phyloP scores from a whole-genome alignment of 2,113 vertebrate genomes.

The Leucoraja erinaceus region DNA sequence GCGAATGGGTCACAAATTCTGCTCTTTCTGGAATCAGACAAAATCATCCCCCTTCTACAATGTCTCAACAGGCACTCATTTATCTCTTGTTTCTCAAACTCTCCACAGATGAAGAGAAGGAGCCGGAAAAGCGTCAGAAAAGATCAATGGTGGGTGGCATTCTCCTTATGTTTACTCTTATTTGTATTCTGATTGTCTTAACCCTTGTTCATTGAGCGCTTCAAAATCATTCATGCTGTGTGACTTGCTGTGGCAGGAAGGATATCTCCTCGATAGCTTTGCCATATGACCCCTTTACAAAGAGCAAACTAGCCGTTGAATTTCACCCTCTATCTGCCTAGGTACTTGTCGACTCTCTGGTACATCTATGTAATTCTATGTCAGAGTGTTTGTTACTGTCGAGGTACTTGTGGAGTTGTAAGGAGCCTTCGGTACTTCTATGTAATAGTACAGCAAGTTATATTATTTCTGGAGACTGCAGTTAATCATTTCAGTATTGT shows the following conservation, averaged over 20 bases:
- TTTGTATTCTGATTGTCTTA: too few species aligned
- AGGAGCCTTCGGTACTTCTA: neutral
- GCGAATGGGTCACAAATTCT: too few species aligned
- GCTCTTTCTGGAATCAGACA: neutral
- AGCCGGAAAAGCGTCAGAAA: too few species aligned
- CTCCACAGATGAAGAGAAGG: neutral
- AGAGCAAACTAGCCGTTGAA: neutral
- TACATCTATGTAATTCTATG: neutral
- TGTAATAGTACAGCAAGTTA: neutral
- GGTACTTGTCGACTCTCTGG: too few species aligned
- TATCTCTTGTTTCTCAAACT: neutral
- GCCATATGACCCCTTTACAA: neutral
- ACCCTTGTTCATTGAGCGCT: too few species aligned
- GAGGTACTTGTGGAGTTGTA: neutral
- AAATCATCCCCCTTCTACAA: neutral
- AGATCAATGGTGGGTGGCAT: neutral
- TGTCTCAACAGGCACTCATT: neutral
- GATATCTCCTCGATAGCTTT: neutral
- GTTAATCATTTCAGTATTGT: neutral
- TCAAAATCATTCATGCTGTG: too few species aligned
- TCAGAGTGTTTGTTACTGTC: neutral
- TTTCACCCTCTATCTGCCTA: neutral
- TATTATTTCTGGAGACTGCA: neutral
- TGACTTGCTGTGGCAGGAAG: too few species aligned
- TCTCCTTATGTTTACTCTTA: neutral